phyloP scores from a whole-genome alignment of 1,140 invertebrate genomes.

The Parapsyche elsis region DNA sequence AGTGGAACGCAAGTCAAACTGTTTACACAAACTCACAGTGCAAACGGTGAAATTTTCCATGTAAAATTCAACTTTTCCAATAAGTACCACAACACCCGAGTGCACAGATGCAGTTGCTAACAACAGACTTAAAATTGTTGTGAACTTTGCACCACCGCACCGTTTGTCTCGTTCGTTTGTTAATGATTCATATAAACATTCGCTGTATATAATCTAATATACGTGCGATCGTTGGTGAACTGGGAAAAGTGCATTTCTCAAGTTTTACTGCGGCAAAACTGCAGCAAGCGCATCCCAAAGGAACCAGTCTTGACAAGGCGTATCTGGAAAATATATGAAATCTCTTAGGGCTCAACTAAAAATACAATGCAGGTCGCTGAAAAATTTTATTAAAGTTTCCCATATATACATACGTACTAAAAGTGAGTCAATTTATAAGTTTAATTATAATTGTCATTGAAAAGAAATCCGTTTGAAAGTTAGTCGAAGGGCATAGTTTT shows the following conservation, averaged over 20 bases:
- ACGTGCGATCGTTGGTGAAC: neutral
- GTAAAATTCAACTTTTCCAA: conserved; percentile 18
- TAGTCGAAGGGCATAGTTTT: too few species aligned
- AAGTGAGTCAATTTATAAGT: too few species aligned
- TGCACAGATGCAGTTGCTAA: conserved; percentile 17
- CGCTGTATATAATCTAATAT: neutral
- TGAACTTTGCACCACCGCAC: neutral
- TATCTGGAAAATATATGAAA: conserved; percentile 14
- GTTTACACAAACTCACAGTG: too few species aligned
- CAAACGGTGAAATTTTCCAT: neutral
- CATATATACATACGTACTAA: too few species aligned
- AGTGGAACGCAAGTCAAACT: too few species aligned
- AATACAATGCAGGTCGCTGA: neutral
- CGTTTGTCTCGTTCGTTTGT: neutral
- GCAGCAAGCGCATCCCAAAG: neutral
- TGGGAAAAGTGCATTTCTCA: conserved; percentile 8
- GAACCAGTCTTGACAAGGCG: conserved; percentile 3
- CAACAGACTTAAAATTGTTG: neutral
- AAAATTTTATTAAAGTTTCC: too few species aligned
- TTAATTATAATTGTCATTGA: too few species aligned
- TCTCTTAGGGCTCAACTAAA: neutral
- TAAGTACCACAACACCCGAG: neutral
- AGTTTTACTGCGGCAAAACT: conserved; percentile 15
- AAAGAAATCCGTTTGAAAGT: too few species aligned
- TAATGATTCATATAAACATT: neutral